These are phyloP conservation scores for Pelochelys cantorii DNA, from an alignment of 2,797 vertebrate genomes.

Conservation along the genomic window DNA sequence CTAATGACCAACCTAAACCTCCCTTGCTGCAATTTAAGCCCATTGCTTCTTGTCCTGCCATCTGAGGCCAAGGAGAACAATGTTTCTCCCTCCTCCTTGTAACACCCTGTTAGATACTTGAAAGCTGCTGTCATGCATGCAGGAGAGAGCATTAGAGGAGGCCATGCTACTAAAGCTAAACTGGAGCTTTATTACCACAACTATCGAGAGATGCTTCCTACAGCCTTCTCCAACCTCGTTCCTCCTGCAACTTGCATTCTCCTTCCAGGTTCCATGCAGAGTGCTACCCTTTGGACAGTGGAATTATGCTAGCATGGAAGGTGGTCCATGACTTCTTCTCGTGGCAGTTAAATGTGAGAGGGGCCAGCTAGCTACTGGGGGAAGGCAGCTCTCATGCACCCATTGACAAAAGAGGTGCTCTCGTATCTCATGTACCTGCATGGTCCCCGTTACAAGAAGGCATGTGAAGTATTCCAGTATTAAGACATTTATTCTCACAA, in stretches of 20 bases:
- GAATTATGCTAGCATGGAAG: background rate
- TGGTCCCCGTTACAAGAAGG: background rate
- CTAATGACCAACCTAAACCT: too few species aligned
- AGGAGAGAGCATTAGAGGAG: background rate
- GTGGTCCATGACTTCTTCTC: accelerated
- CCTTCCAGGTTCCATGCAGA: background rate
- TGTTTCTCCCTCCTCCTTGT: too few species aligned
- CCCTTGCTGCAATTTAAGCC: too few species aligned
- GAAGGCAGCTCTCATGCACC: background rate
- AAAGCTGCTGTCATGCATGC: background rate
- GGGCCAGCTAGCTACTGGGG: accelerated
- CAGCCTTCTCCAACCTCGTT: background rate
- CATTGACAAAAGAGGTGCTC: background rate
- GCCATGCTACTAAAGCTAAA: background rate
- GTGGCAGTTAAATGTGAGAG: background rate
- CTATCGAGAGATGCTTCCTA: background rate
- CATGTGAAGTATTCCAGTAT: background rate
- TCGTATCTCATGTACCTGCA: background rate
- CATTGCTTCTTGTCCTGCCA: too few species aligned
- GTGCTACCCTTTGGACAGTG: background rate
- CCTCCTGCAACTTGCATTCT: background rate
- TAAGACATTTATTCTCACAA: background rate
- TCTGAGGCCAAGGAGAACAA: too few species aligned
- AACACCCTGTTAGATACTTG: too few species aligned
- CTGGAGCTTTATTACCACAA: background rate